Evolutionary conservation across 1,140 invertebrate genomes (phyloP).

Genomic region (Elymnias hypermnestra): DNA sequence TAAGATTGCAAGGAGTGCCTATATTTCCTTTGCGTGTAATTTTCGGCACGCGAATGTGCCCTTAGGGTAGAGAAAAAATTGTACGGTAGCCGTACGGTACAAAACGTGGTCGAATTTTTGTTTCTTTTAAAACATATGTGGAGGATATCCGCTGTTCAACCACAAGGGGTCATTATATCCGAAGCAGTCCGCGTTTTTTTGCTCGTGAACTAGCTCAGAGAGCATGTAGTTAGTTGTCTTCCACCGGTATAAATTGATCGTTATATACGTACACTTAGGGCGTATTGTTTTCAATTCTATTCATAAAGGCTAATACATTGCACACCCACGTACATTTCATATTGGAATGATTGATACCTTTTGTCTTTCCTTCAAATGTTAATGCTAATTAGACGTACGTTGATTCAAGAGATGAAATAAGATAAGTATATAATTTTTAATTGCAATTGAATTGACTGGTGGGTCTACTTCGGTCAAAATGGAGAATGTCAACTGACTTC

Average conservation of each 20-base stretch:
- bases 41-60: conserved; percentile 58
- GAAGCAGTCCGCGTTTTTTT: conserved; percentile 47
- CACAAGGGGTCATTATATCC: conserved; percentile 56
- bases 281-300: conserved; percentile 1
- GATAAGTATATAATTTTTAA: too few species aligned
- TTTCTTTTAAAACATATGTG: conserved; percentile 57
- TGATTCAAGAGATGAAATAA: too few species aligned
- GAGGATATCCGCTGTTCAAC: conserved; percentile 64
- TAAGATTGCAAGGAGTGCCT: conserved; percentile 17
- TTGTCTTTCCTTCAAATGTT: too few species aligned
- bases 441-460: too few species aligned
- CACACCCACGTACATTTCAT: conserved; percentile 4
- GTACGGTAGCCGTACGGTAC: conserved; percentile 52
- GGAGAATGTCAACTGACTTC: too few species aligned
- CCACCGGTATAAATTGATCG: conserved; percentile 12
- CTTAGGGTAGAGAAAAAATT: conserved; percentile 35
- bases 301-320: not conserved
- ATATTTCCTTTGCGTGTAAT: conserved; percentile 37
- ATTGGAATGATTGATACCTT: conserved; percentile 4
- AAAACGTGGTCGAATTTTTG: conserved; percentile 38
- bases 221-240: conserved; percentile 2
- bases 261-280: conserved; percentile 12
- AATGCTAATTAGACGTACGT: too few species aligned
- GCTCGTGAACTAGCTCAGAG: conserved; percentile 20
- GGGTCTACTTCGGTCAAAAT: too few species aligned